Evolutionary conservation across 2,888 invertebrate species (phyloP).

Genomic region (Eucriotettix oculatus): DNA sequence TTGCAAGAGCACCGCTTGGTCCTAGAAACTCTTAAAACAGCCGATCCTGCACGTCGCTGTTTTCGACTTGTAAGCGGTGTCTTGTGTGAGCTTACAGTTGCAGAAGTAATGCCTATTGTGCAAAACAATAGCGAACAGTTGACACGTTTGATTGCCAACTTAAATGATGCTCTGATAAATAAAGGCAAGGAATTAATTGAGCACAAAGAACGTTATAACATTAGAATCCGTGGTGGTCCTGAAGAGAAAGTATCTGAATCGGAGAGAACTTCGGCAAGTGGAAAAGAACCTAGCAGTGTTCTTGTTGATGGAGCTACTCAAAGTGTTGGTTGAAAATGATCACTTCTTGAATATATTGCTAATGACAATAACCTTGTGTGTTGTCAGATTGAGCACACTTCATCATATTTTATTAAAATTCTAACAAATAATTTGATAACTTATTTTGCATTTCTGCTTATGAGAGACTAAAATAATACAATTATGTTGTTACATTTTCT

Average conservation of each 20-base stretch:
- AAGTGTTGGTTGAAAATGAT: neutral
- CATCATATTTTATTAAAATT: no score
- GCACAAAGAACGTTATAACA: constrained; percentile 79
- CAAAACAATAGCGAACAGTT: neutral
- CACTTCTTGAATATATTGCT: no score
- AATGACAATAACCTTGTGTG: no score
- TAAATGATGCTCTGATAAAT: constrained; percentile 51
- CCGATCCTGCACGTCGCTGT: constrained; percentile 71
- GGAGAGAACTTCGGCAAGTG: neutral
- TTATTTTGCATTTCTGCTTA: no score
- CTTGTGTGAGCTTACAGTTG: constrained; percentile 80
- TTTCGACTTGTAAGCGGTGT: constrained; percentile 89
- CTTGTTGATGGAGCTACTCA: neutral
- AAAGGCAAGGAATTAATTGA: constrained; percentile 85
- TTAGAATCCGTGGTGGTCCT: constrained; percentile 60
- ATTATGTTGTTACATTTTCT: no score
- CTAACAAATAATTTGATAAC: no score
- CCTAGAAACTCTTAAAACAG: constrained; percentile 76
- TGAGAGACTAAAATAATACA: no score
- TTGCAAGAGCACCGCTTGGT: constrained; percentile 86
- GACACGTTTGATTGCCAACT: neutral
- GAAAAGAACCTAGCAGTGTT: neutral
- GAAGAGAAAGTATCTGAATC: constrained; percentile 22
- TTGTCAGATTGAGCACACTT: no score
- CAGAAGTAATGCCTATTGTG: constrained; percentile 62